A percentile compares a stretch with the other conserved stretches of the same genome.
phyloP scores from a whole-genome alignment of 2,888 invertebrate species.

The Eulithis testata region DNA sequence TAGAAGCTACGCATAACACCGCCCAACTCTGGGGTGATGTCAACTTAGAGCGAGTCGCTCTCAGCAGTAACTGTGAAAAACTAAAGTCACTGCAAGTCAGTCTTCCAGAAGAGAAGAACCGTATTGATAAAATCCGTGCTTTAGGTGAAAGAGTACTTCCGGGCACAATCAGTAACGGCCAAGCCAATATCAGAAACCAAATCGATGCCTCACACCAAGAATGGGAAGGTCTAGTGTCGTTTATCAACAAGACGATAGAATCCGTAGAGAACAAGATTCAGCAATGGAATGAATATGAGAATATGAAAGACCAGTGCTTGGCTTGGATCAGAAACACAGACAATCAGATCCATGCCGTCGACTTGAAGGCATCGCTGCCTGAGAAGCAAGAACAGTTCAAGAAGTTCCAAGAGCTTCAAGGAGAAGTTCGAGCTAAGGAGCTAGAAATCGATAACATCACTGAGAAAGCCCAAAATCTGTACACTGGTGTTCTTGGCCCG shows the following conservation, averaged over 20 bases:
- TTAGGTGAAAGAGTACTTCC: constrained; percentile 96
- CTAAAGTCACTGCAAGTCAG: constrained; percentile 91
- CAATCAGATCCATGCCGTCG: constrained; percentile 93
- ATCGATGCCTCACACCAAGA: constrained; percentile 95
- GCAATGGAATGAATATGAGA: constrained; percentile 97
- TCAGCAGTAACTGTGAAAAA: constrained; percentile 94
- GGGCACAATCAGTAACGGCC: constrained; percentile 92
- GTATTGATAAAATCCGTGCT: constrained; percentile 91
- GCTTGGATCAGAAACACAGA: constrained; percentile 96
- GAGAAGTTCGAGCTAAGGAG: constrained; percentile 95
- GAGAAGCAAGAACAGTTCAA: constrained; percentile 95
- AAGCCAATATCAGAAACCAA: constrained; percentile 93
- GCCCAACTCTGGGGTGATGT: constrained; percentile 93
- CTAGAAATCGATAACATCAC: constrained; percentile 96
- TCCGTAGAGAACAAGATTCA: constrained; percentile 92
- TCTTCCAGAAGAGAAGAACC: constrained; percentile 93
- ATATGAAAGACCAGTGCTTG: constrained; percentile 92
- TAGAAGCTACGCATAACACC: constrained; percentile 92
- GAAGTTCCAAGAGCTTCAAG: constrained; percentile 90
- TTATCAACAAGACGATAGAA: constrained; percentile 91
- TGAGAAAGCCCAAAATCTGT: constrained; percentile 94
- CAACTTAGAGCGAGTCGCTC: constrained; percentile 92
- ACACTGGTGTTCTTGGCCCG: constrained; percentile 89
- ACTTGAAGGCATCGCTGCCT: constrained; percentile 91
- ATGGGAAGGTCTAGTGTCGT: constrained; percentile 93